Evolutionary conservation across 1,140 invertebrate genomes (phyloP).

Genomic region (Sitobion miscanthi): DNA sequence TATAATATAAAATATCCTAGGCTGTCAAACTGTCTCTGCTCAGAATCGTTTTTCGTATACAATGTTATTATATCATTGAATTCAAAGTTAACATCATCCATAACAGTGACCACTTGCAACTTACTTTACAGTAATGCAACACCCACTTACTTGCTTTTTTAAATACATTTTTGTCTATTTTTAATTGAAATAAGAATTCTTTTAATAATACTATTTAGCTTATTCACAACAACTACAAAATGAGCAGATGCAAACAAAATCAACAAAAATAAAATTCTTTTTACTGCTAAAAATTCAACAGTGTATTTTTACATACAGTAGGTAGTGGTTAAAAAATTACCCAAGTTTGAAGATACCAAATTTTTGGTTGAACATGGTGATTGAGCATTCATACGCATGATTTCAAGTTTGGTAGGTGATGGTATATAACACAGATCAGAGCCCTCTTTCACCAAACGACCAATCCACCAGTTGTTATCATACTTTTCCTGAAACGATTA

Average conservation of each 20-base stretch:
- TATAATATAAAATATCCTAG: no score
- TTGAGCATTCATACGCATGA: not conserved
- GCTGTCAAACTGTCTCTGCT: no score
- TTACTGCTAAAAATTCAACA: not conserved
- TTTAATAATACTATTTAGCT: no score
- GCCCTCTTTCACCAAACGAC: slow-evolving; percentile 94
- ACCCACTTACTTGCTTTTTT: no score
- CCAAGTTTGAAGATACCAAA: not conserved
- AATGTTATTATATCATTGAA: no score
- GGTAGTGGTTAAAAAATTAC: not conserved
- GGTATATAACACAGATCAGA: slow-evolving; percentile 99
- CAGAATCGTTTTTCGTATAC: no score
- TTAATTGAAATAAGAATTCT: no score
- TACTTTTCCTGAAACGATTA: slow-evolving; percentile 86
- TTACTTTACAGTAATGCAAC: no score
- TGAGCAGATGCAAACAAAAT: not conserved
- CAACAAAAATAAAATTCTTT: not conserved
- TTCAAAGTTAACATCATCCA: no score
- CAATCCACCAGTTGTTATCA: slow-evolving; percentile 99
- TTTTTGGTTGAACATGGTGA: not conserved
- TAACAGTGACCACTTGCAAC: no score
- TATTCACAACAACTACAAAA: not conserved
- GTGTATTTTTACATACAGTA: not conserved
- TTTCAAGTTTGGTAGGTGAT: slow-evolving; percentile 95
- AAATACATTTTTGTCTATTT: no score